These are phyloP conservation scores for Chaetodon auriga DNA, from an alignment of 2,113 vertebrate genomes.

Conservation along the genomic window DNA sequence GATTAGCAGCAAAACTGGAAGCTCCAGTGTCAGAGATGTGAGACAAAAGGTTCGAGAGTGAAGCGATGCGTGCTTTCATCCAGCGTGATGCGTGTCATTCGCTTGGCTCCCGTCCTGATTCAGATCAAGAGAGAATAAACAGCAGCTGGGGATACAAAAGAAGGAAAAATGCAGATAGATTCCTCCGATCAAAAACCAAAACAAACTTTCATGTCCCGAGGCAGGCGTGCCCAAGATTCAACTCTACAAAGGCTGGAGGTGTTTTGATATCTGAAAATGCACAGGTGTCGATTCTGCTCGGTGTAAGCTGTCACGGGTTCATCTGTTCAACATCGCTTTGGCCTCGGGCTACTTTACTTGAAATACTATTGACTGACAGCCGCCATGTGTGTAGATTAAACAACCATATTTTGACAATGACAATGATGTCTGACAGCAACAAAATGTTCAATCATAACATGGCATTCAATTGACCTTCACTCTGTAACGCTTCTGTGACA, in stretches of 20 bases:
- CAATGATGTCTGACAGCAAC: neutral
- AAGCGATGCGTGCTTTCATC: neutral
- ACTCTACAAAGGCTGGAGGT: constrained; percentile 28
- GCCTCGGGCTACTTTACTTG: neutral
- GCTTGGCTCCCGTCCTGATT: constrained; percentile 17
- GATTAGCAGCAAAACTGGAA: constrained; percentile 13
- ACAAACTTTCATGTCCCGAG: neutral
- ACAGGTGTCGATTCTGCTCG: constrained; percentile 9
- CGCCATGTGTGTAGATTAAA: constrained; percentile 1
- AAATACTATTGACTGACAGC: constrained; percentile 26
- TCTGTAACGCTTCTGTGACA: too few species aligned
- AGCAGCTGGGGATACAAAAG: constrained; percentile 44
- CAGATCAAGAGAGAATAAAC: constrained; percentile 23
- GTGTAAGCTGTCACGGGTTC: constrained; percentile 18
- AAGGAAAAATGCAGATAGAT: constrained; percentile 4
- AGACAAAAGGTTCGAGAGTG: neutral
- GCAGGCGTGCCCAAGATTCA: constrained; percentile 25
- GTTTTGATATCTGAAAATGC: constrained; percentile 55
- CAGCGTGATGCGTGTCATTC: constrained; percentile 10
- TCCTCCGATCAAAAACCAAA: constrained; percentile 14
- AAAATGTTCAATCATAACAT: neutral
- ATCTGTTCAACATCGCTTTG: constrained; percentile 9
- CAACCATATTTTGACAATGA: constrained; percentile 8
- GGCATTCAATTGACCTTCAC: neutral
- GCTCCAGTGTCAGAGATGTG: neutral